A percentile compares a stretch with the other conserved stretches of the same genome.
These are phyloP conservation scores for Syritta pipiens DNA, from an alignment of 2,888 invertebrate genomes.

Conservation along the genomic window DNA sequence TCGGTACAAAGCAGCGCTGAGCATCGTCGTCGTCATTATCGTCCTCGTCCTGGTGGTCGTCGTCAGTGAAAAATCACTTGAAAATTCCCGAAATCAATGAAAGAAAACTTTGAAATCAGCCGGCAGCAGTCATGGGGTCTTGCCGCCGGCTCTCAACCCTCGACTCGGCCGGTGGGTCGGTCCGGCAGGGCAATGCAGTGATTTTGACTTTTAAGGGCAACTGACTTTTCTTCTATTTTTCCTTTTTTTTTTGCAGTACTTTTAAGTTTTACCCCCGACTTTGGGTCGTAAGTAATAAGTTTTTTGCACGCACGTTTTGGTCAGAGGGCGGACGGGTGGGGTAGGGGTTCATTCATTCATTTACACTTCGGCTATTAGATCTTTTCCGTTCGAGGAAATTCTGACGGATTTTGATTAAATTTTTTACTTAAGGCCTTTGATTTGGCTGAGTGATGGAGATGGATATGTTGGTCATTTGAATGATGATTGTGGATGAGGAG, in stretches of 20 bases:
- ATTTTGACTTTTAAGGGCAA: constrained; percentile 33
- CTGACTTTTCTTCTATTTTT: constrained; percentile 13
- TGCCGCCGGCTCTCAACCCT: too few relatives aligned
- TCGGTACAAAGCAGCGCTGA: constrained; percentile 29
- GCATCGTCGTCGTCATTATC: constrained; percentile 67
- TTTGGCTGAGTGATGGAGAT: constrained; percentile 6
- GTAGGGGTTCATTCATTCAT: not conserved
- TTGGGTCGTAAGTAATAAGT: constrained; percentile 64
- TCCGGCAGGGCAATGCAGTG: too few relatives aligned
- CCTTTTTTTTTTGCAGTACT: constrained; percentile 12
- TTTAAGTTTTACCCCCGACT: constrained; percentile 51
- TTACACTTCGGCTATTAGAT: constrained; percentile 10
- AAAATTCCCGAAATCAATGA: constrained; percentile 66
- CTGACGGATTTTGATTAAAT: constrained; percentile 41
- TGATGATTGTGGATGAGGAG: not conserved
- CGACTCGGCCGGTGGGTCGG: too few relatives aligned
- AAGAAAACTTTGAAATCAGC: constrained; percentile 20
- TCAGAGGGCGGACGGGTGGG: not conserved
- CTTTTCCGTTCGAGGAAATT: constrained; percentile 8
- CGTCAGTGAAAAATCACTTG: constrained; percentile 68
- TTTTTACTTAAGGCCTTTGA: constrained; percentile 1
- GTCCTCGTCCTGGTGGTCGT: constrained; percentile 67
- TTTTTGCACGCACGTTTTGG: constrained; percentile 47
- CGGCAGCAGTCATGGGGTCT: constrained; percentile 1
- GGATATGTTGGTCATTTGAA: not conserved